Evolutionary conservation across 2,113 vertebrate genomes (phyloP), one percentile per base, ranked within the genome.

Genomic region (Colius striatus): DNA sequence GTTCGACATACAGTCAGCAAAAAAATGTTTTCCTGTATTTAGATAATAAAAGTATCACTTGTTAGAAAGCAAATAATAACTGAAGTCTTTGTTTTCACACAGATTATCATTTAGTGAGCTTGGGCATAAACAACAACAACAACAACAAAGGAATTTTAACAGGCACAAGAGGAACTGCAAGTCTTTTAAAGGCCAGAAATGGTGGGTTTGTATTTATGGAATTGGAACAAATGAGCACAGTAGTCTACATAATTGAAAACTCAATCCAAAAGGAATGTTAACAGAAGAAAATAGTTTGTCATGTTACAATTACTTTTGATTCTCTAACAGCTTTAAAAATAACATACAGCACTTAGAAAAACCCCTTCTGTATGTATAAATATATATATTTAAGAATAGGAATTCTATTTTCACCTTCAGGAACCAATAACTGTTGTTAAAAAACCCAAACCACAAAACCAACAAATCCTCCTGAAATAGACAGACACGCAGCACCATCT

Each of bases 401-500:
- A 96, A 87, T 95, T 65, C 75, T 75, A 78, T 73, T 87, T 88
- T 94, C 79, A 45, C 65, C 81, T 93, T 87, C 95, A 66, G 75
- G 47, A 90, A 41, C 72, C 2, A 3, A 53, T 92, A 90, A 96
- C 38, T 68, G 53, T 23, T 65, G 73, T 26, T 55, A 15, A 75
- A 45, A 70, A 34, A 32, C 13, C 25, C 20, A 48, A 51, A 38
- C 12, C 51, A 13, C 14, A 48, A 18, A 41, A 62, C 6, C 4
- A 57, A 50, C 18, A 48, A 71, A 87, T 13, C 10, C 2, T 43
- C 30, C 47, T 92, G 92, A 93, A 92, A 97, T 98, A 84, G 68
- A 87, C 87, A 98, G 98, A 94, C 94, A 87, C 2, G 95, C 95
- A 98, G 98, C 97, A 97, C 98, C 98, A 98, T 97, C 98, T 98